Evolutionary conservation across 2,797 vertebrate genomes (phyloP).

Genomic region (Naso thynnoides): DNA sequence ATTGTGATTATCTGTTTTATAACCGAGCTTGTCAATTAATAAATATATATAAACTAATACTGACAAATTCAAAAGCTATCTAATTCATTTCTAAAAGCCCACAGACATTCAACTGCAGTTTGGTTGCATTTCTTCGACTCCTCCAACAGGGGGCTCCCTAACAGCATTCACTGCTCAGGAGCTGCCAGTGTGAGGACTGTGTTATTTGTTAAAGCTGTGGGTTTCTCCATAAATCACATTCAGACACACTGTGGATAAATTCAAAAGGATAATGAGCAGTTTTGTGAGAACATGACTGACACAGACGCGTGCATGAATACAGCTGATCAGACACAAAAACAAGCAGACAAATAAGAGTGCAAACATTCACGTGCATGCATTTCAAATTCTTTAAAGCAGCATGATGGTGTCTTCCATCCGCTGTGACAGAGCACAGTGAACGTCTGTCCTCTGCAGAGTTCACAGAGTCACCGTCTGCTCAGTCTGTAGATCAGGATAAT

Average conservation of each 20-base stretch:
- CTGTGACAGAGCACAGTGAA: neutral
- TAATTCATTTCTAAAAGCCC: neutral
- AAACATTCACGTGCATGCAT: neutral
- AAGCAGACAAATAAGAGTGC: neutral
- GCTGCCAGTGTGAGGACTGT: neutral
- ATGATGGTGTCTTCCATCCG: neutral
- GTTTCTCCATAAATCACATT: neutral
- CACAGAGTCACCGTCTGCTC: slow-evolving; percentile 16
- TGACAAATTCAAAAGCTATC: neutral
- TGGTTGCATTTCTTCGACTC: slow-evolving; percentile 17
- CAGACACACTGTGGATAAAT: neutral
- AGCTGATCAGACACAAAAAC: neutral
- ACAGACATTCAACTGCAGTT: neutral
- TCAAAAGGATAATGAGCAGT: neutral
- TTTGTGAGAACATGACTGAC: neutral
- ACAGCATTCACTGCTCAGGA: slow-evolving; percentile 5
- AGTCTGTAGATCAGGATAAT: slow-evolving; percentile 63
- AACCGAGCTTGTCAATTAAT: neutral
- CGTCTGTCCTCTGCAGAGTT: slow-evolving; percentile 2
- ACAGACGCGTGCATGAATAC: neutral
- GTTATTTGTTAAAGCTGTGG: neutral
- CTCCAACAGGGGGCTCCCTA: slow-evolving; percentile 74
- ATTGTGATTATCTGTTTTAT: neutral
- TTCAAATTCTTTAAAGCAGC: neutral
- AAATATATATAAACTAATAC: neutral